Conservation (phyloP, 2,113 vertebrate genomes). For the Cyanocitta stelleri region DNA sequence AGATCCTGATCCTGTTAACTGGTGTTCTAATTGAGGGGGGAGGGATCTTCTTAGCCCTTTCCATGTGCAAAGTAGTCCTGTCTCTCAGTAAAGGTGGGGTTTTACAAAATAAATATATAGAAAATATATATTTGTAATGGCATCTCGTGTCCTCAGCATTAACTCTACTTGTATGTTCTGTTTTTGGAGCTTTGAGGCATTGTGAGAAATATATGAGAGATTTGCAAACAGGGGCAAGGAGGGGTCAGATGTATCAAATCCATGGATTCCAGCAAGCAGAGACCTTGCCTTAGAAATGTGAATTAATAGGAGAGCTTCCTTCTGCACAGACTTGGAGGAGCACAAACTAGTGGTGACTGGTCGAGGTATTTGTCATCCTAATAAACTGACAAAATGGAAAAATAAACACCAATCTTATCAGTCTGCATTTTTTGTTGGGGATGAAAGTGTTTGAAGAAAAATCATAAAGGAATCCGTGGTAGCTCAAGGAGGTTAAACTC, state of each 20-base stretch:
- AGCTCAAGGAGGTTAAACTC: slow-evolving; percentile 88
- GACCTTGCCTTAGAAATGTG: slow-evolving; percentile 27
- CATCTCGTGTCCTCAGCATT: slow-evolving; percentile 26
- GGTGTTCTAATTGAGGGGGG: slow-evolving; percentile 22
- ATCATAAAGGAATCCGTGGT: slow-evolving; percentile 79
- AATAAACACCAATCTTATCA: slow-evolving; percentile 73
- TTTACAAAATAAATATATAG: background rate
- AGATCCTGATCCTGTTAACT: slow-evolving; percentile 46
- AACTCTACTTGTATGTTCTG: slow-evolving; percentile 55
- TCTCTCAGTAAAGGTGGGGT: background rate
- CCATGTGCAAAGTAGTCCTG: background rate
- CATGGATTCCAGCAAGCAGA: slow-evolving; percentile 45
- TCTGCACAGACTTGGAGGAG: background rate
- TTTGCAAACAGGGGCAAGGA: slow-evolving; percentile 67
- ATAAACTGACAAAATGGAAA: slow-evolving; percentile 71
- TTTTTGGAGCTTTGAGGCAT: slow-evolving; percentile 60
- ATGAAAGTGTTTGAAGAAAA: slow-evolving; percentile 87
- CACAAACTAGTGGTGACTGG: background rate
- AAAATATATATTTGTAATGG: slow-evolving; percentile 28
- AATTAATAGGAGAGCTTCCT: slow-evolving; percentile 27
- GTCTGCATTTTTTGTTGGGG: slow-evolving; percentile 63
- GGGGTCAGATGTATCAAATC: slow-evolving; percentile 63
- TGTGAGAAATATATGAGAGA: slow-evolving; percentile 65
- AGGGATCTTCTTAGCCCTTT: background rate
- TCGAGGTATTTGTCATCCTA: slow-evolving; percentile 49